Evolutionary conservation across 2,113 vertebrate genomes (phyloP).

Genomic region (Seriola rivoliana): DNA sequence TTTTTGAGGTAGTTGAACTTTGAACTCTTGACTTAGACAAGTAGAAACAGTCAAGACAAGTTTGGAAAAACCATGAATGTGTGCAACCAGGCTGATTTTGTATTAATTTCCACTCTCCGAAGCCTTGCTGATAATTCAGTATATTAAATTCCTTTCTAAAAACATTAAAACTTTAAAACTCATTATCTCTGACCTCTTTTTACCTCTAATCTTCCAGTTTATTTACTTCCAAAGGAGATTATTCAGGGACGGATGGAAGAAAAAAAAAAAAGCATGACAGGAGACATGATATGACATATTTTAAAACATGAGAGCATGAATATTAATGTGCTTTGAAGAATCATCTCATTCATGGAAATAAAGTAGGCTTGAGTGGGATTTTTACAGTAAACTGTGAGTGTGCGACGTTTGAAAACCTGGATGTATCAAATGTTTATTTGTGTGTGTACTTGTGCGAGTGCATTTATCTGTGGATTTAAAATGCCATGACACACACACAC

Average conservation of each 20-base stretch:
- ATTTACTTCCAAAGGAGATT: neutral
- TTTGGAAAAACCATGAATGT: no score
- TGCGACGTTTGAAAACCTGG: constrained; percentile 6
- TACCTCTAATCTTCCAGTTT: neutral
- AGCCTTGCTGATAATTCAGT: neutral
- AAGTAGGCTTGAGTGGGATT: constrained; percentile 8
- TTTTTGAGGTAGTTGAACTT: no score
- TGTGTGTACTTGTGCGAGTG: constrained; percentile 1
- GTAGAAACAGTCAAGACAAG: no score
- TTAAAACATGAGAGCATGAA: constrained; percentile 9
- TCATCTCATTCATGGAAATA: constrained; percentile 33
- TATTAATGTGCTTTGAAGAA: constrained; percentile 9
- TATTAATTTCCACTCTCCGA: neutral
- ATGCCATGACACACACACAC: constrained; percentile 2
- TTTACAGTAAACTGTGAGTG: constrained; percentile 18
- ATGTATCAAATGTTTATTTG: neutral
- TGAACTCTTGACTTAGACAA: no score
- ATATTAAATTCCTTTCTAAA: neutral
- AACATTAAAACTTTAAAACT: neutral
- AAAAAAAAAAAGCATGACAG: neutral
- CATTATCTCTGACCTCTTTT: neutral
- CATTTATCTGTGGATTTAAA: constrained; percentile 33
- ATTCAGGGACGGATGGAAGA: neutral
- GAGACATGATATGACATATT: neutral
- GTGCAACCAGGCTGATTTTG: no score